Conservation (phyloP, 2,888 invertebrate species). For the Enchytraeus crypticus region DNA sequence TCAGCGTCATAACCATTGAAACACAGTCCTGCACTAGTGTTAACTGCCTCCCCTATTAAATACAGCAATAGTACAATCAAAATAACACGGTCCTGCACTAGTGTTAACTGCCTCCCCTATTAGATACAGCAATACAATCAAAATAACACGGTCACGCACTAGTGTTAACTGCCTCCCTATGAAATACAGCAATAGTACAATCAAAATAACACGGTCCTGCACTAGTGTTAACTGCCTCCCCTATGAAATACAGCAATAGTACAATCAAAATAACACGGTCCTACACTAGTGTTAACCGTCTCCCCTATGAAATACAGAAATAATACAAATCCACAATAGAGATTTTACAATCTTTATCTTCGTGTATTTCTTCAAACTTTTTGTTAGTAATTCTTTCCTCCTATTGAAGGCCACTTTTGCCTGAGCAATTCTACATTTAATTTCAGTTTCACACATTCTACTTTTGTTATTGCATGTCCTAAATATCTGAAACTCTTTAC, state of each 20-base stretch:
- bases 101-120: background rate
- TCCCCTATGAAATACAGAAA: background rate
- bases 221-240: background rate
- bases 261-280: background rate
- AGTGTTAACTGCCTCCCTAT: background rate
- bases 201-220: background rate
- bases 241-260: background rate
- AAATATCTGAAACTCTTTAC: too few species aligned
- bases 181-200: background rate
- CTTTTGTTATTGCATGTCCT: too few species aligned
- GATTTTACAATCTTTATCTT: too few species aligned
- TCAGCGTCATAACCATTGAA: constrained; percentile 67
- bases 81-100: background rate
- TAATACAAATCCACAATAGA: background rate
- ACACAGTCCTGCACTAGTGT: constrained; percentile 88
- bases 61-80: background rate
- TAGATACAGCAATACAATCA: background rate
- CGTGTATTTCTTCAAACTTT: too few species aligned
- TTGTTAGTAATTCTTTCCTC: too few species aligned
- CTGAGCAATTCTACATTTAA: too few species aligned
- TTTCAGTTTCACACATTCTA: too few species aligned
- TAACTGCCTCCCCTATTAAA: constrained; percentile 73
- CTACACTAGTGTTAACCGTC: background rate
- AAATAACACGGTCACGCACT: background rate
- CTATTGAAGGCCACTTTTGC: too few species aligned